Base-by-base conservation (phyloP, 2,888 invertebrate genomes). In the Pasiphila rectangulata region DNA sequence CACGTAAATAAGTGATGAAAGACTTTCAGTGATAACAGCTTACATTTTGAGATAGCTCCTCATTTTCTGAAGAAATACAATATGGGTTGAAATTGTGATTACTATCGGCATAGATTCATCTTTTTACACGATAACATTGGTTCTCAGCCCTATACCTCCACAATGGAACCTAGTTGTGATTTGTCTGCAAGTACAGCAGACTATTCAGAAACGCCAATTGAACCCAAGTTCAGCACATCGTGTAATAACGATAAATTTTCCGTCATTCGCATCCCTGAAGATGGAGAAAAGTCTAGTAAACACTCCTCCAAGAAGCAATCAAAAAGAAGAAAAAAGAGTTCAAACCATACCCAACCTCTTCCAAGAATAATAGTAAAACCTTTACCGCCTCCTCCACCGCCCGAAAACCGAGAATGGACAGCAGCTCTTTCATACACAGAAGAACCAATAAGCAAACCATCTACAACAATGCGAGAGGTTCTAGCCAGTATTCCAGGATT, bases 401-500 rank as follows among this genome's bases (percentile, higher is more conserved):
- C 87, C 17, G 87, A 89, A 54, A 83, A 68, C 27, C 75, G 86
- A 46, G 88, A 87, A 72, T 87, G 89, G 85, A 84, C 79, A 36
- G 83, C 86, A 48, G 85, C 87, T 34, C 70, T 79, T 37, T 77
- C 86, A 13, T 79, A 85, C 67, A 69, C 76, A 37, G 80, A 87
- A 57, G 57, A 79, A 47, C 75, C 63, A 56, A 57, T 75, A 38
- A 75, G 66, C 47, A 61, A 65, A 79, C 93, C 93, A n/a, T 93
- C 94, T 16, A 96, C 96, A n/a, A n/a, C n/a, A 17, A 96, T 96
- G 96, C 91, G 94, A 44, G 96, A 96, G 79, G 95, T 96, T 4
- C 79, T 96, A 56, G 95, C 96, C 16, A 96, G 96, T 49, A 95
- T 96, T 70, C 96, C 96, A 37, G 96, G 96, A n/a, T 96, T 96